Conservation (phyloP, 2,797 vertebrate genomes). For the Phalloptychus januarius region DNA sequence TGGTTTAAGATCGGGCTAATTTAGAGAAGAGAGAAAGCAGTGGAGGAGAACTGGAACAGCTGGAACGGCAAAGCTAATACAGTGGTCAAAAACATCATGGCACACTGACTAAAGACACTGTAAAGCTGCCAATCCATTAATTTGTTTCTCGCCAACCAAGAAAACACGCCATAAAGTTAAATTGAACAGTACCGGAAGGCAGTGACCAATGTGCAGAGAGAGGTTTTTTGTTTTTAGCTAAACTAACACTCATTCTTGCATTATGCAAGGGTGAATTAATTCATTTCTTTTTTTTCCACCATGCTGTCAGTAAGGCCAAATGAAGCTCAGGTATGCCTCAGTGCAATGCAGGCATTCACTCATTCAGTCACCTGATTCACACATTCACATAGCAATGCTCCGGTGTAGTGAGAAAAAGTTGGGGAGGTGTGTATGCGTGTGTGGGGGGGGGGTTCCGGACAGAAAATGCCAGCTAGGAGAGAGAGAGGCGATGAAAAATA, state of each 20-base stretch:
- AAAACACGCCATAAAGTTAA: slow-evolving; percentile 20
- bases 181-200: slow-evolving; percentile 37
- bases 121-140: slow-evolving; percentile 22
- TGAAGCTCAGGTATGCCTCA: slow-evolving; percentile 31
- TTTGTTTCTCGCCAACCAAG: slow-evolving; percentile 30
- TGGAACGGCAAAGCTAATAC: slow-evolving; percentile 33
- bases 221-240: slow-evolving; percentile 34
- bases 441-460: neutral
- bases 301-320: slow-evolving; percentile 40
- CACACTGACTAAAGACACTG: slow-evolving; percentile 40
- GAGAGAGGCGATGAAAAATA: slow-evolving; percentile 59
- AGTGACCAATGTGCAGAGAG: slow-evolving; percentile 50
- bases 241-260: slow-evolving; percentile 42
- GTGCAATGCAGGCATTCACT: slow-evolving; percentile 39
- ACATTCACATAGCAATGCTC: slow-evolving; percentile 48
- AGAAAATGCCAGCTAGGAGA: slow-evolving; percentile 49
- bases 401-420: neutral
- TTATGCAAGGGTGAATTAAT: slow-evolving; percentile 55
- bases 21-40: slow-evolving; percentile 3
- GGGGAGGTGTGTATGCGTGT: neutral
- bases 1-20: slow-evolving; percentile 45
- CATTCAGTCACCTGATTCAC: slow-evolving; percentile 52
- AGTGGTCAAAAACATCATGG: slow-evolving; percentile 24
- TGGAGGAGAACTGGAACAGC: slow-evolving; percentile 42
- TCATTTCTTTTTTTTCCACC: slow-evolving; percentile 36